Evolutionary conservation across 2,797 vertebrate species (phyloP).

Genomic region (Sebastolobus alascanus): DNA sequence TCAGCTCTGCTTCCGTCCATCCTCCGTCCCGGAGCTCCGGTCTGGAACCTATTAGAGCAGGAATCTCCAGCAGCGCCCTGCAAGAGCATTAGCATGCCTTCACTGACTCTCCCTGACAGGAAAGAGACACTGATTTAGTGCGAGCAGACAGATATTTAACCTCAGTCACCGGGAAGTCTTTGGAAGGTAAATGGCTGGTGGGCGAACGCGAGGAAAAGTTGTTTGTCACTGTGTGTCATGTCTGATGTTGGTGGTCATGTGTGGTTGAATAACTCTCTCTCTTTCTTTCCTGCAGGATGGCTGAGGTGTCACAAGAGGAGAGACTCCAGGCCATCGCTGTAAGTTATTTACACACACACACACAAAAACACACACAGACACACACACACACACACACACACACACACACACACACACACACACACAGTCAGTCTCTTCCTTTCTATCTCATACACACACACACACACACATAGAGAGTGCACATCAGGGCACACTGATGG

Average conservation of each 20-base stretch:
- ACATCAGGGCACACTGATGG: constrained; percentile 44
- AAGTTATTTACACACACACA: constrained; percentile 75
- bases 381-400: constrained; percentile 9
- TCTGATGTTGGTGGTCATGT: constrained; percentile 20
- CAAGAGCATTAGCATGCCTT: constrained; percentile 72
- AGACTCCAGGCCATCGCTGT: constrained; percentile 95
- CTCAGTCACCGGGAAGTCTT: constrained; percentile 50
- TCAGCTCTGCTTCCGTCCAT: constrained; percentile 58
- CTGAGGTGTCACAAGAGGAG: constrained; percentile 92
- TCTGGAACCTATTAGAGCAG: constrained; percentile 82
- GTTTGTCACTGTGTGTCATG: constrained; percentile 20
- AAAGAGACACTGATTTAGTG: constrained; percentile 59
- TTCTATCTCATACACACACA: neutral
- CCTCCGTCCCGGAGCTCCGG: constrained; percentile 63
- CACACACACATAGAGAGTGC: constrained; percentile 31
- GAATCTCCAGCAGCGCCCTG: constrained; percentile 77
- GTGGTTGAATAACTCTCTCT: constrained; percentile 20
- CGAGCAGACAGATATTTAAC: constrained; percentile 63
- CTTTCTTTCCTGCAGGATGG: constrained; percentile 84
- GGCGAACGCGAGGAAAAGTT: constrained; percentile 11
- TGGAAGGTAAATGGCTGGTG: constrained; percentile 41
- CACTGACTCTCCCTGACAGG: constrained; percentile 53
- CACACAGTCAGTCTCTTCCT: constrained; percentile 5
- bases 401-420: constrained; percentile 9
- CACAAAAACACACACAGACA: constrained; percentile 11